Conservation (phyloP, 1,140 invertebrate species). For the Neodiprion lecontei region DNA sequence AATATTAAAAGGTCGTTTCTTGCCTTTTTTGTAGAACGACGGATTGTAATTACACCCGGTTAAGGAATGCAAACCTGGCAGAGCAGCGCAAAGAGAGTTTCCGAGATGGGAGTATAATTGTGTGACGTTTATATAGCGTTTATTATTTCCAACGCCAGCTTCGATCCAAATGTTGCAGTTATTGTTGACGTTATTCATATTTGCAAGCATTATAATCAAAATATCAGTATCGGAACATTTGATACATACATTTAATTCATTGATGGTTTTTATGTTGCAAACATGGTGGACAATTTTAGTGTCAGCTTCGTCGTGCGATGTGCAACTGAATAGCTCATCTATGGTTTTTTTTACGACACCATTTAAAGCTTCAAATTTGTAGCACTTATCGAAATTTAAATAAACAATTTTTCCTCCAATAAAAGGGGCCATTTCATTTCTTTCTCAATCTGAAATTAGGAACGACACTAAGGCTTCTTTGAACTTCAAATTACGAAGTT, state of each 20-base stretch:
- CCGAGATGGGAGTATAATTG: conserved; percentile 26
- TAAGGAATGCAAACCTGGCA: conserved; percentile 49
- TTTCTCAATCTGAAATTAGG: conserved; percentile 34
- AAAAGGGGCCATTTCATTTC: conserved; percentile 25
- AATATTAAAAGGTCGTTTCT: conserved; percentile 37
- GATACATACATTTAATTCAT: conserved; percentile 31
- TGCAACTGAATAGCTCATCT: conserved; percentile 34
- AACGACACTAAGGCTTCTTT: conserved; percentile 41
- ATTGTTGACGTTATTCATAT: conserved; percentile 28
- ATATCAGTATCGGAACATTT: conserved; percentile 43
- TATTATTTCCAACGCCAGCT: conserved; percentile 8
- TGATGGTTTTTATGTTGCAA: conserved; percentile 28
- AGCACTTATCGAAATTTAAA: conserved; percentile 13
- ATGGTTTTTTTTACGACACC: conserved; percentile 16
- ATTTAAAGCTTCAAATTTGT: conserved; percentile 10
- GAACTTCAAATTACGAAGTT: conserved; percentile 37
- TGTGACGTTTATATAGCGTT: conserved; percentile 17
- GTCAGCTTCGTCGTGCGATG: conserved; percentile 43
- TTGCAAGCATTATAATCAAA: conserved; percentile 37
- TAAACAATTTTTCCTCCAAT: conserved; percentile 25
- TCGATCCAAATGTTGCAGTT: conserved; percentile 10
- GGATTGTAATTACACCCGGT: conserved; percentile 55
- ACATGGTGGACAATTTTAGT: conserved; percentile 40
- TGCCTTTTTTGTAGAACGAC: conserved; percentile 42
- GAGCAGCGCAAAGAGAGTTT: conserved; percentile 28